Percentiles rank a stretch among this genome's conserved stretches.
These are phyloP conservation scores for Blastobasis adustella DNA, from an alignment of 2,888 invertebrate species.

Conservation along the genomic window DNA sequence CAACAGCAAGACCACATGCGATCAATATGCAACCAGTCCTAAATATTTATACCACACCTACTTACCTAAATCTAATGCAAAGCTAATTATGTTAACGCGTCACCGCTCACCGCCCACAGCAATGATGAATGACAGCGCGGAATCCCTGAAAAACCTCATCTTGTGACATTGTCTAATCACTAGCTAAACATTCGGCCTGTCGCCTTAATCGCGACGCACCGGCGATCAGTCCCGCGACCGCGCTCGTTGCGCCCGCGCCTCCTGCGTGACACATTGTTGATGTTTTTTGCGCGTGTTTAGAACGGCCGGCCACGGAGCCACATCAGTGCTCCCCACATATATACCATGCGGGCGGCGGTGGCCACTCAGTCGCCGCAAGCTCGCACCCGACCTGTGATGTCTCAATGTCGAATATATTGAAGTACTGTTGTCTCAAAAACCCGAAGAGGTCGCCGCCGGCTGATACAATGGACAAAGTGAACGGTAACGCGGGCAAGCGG, in stretches of 20 bases:
- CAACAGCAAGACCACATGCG: no score
- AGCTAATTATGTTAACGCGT: no score
- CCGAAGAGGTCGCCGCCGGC: conserved; percentile 20
- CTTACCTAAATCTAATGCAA: no score
- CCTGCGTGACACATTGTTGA: conserved; percentile 38
- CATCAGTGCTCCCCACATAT: conserved; percentile 28
- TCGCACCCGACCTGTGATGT: conserved; percentile 9
- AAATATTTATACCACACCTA: no score
- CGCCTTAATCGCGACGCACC: conserved; percentile 22
- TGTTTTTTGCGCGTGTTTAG: conserved; percentile 33
- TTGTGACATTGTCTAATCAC: conserved; percentile 5
- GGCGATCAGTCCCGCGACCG: conserved; percentile 4
- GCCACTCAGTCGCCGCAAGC: conserved; percentile 26
- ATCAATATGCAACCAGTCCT: no score
- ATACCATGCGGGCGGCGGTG: conserved; percentile 39
- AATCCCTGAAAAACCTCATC: background rate
- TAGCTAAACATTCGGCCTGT: conserved; percentile 9
- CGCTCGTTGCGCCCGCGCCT: conserved; percentile 8
- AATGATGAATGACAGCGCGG: no score
- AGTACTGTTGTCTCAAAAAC: conserved; percentile 28
- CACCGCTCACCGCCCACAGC: no score
- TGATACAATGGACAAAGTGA: conserved; percentile 36
- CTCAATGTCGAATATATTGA: conserved; percentile 34
- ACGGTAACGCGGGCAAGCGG: conserved; percentile 31
- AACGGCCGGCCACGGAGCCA: no score